Base-by-base conservation (phyloP, 1,140 invertebrate species). In the Dysdera silvatica region DNA sequence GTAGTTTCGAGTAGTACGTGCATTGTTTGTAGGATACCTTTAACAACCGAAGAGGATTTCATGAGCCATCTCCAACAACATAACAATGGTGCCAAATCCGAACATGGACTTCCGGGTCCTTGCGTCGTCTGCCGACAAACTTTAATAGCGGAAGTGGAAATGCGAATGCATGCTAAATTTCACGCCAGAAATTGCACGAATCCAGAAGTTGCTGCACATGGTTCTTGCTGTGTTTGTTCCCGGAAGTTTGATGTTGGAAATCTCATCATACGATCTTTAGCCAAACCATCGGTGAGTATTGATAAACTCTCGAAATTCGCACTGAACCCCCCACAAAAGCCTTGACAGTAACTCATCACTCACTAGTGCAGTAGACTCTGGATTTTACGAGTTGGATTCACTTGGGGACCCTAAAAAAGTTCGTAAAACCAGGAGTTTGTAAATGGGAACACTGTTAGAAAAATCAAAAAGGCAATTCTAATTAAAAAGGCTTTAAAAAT, bases 91-190 rank as follows among this genome's bases (percentile, higher is more conserved):
- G 20, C 23, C 49, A 3, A 32, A 41, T 2, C 29, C 31, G 20
- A 67, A 67, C 69, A 5, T 63, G 71, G 67, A n/a, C 88, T 48
- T 3, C 88, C 89, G 0, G 82, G 88, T 12, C 84, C 88, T 2
- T 94, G 91, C 71, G 86, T 93, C 2, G 84, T 92, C 14, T 94
- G 91, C 71, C 81, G 89, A 28, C 91, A 96, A 73, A 94, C 91
- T 0, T 76, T 96, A 23, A 84, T 88, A 32, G 90, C 88, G 0
- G 88, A 92, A 65, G 81, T 90, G 26, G 93, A 96, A 74, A 84
- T 91, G n/a, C 84, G 87, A 45, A 81, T 95, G 64, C 93, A 96
- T 73, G 90, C 90, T 0, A 84, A 83, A 64, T 87, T 88, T 70
- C 86, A 89, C 71, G 77, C 87, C 53, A 43, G 62, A 41, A 20